Evolutionary conservation across 2,797 vertebrate genomes (phyloP).

Genomic region (Anabacerthia variegaticeps): DNA sequence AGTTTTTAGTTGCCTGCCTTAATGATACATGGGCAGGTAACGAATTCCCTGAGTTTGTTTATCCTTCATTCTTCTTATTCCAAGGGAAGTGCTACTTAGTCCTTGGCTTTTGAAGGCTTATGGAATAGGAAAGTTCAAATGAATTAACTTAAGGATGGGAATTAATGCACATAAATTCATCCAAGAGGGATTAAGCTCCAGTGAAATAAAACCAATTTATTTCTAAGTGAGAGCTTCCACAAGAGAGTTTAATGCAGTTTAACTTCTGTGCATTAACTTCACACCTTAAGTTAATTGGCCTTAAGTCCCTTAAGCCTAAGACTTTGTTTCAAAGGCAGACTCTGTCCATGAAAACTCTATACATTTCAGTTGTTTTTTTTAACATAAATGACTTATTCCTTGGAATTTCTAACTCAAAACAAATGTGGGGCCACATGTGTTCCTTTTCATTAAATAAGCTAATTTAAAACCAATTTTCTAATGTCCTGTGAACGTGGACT

Average conservation of each 20-base stretch:
- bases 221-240: neutral
- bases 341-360: neutral
- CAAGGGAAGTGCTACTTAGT: neutral
- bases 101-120: neutral
- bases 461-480: neutral
- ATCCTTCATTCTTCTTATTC: neutral
- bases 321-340: conserved; percentile 9
- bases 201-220: conserved; percentile 19
- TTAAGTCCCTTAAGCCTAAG: conserved; percentile 1
- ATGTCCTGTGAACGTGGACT: neutral
- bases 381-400: neutral
- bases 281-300: conserved; percentile 16
- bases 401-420: conserved; percentile 4
- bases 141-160: conserved; percentile 12
- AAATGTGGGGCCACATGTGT: neutral
- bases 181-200: conserved; percentile 16
- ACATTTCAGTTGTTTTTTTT: neutral
- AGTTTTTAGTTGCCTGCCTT: neutral
- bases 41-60: neutral
- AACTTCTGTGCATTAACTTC: neutral
- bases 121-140: conserved; percentile 1
- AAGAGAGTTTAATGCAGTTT: conserved; percentile 8
- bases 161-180: conserved; percentile 11
- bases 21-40: neutral
- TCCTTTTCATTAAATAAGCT: neutral